A percentile compares a stretch with the other conserved stretches of the same genome.
Evolutionary conservation across 2,888 invertebrate genomes (phyloP).

Genomic region (Caenorhabditis panamensis): DNA sequence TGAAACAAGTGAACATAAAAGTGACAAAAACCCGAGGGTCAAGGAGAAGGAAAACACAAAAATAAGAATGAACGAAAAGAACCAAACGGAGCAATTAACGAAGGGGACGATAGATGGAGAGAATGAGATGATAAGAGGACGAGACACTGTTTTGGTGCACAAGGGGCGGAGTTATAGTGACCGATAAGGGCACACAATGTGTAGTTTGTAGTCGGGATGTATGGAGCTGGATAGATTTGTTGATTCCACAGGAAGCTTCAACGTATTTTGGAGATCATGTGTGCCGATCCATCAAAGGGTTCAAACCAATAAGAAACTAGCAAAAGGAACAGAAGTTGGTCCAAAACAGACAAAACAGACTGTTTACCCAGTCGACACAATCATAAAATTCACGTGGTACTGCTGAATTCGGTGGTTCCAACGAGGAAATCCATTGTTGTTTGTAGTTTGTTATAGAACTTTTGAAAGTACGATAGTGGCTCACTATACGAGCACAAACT

Average conservation of each 20-base stretch:
- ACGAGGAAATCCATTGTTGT: background rate
- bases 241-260: no score
- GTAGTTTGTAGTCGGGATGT: conserved; percentile 40
- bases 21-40: background rate
- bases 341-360: background rate
- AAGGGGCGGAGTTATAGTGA: conserved; percentile 29
- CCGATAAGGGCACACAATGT: conserved; percentile 36
- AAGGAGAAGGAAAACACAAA: background rate
- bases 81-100: conserved; percentile 25
- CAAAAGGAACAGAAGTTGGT: background rate
- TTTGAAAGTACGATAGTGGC: conserved; percentile 1
- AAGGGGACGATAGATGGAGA: conserved; percentile 4
- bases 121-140: conserved; percentile 28
- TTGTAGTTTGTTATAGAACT: background rate
- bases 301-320: no score
- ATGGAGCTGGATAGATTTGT: no score
- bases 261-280: background rate
- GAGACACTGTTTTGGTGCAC: conserved; percentile 49
- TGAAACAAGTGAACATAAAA: no score
- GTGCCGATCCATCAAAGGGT: background rate
- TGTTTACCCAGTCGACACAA: conserved; percentile 30
- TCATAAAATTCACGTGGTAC: conserved; percentile 13
- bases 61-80: conserved; percentile 6
- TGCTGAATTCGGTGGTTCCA: no score
- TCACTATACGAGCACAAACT: background rate